phyloP scores from a whole-genome alignment of 2,797 vertebrate genomes.

The Pelobates cultripes region DNA sequence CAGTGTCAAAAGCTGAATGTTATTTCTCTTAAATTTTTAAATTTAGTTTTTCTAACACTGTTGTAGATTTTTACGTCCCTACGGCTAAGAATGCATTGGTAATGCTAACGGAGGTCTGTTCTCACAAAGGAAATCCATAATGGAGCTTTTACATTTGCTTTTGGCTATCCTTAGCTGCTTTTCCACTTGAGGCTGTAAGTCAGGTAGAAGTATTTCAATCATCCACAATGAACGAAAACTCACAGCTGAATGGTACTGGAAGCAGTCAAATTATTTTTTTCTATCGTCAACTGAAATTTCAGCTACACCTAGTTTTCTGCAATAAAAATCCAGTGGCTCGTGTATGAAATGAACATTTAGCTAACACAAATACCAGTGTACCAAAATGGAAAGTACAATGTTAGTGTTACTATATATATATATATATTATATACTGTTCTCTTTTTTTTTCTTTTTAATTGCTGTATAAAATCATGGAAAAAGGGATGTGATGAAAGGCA shows the following conservation, averaged over 20 bases:
- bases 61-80: slow-evolving; percentile 6
- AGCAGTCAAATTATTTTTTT: slow-evolving; percentile 35
- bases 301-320: slow-evolving; percentile 32
- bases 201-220: slow-evolving; percentile 47
- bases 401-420: too few species aligned
- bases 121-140: slow-evolving; percentile 33
- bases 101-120: slow-evolving; percentile 17
- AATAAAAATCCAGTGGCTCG: slow-evolving; percentile 11
- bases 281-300: slow-evolving; percentile 26
- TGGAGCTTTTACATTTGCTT: slow-evolving; percentile 32
- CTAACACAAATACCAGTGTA: neutral
- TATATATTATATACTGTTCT: too few species aligned
- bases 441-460: too few species aligned
- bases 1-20: too few species aligned
- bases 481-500: too few species aligned
- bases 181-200: slow-evolving; percentile 42
- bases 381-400: neutral
- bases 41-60: neutral
- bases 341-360: neutral
- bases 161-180: slow-evolving; percentile 33
- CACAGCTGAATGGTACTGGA: slow-evolving; percentile 37
- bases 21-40: neutral
- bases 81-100: slow-evolving; percentile 13
- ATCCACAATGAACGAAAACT: slow-evolving; percentile 29
- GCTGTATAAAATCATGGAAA: too few species aligned